Evolutionary conservation across 2,797 vertebrate species (phyloP).

Genomic region (Sciaenops ocellatus): DNA sequence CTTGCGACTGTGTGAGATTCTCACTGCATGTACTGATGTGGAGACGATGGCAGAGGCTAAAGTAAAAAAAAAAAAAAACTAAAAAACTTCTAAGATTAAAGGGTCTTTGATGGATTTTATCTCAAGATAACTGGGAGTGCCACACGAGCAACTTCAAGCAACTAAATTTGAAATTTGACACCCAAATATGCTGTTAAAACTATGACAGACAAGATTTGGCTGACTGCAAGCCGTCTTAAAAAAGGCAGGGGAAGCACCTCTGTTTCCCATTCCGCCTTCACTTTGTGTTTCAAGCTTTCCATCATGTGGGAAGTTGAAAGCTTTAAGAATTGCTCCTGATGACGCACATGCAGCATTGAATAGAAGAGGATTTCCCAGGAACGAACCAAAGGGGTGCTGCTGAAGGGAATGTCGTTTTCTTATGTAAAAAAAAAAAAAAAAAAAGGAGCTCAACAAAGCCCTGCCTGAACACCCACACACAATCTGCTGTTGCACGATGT

Average conservation of each 20-base stretch:
- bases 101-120: background rate
- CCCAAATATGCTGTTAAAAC: background rate
- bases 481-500: conserved; percentile 49
- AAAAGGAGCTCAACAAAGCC: conserved; percentile 33
- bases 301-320: conserved; percentile 72
- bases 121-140: background rate
- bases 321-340: conserved; percentile 56
- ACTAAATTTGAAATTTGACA: background rate
- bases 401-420: conserved; percentile 55
- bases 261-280: conserved; percentile 25
- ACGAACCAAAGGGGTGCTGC: conserved; percentile 43
- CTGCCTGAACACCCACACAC: conserved; percentile 60
- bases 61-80: background rate
- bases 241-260: conserved; percentile 54
- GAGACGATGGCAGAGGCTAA: background rate
- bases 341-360: conserved; percentile 67
- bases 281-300: conserved; percentile 50
- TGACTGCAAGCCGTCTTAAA: conserved; percentile 18
- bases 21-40: background rate
- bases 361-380: conserved; percentile 72
- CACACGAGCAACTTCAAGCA: background rate
- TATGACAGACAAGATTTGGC: conserved; percentile 7
- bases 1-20: conserved; percentile 1
- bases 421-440: conserved; percentile 38
- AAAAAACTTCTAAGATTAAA: background rate